Conservation (phyloP, 1,140 invertebrate genomes). For the Coenobita brevimanus region DNA sequence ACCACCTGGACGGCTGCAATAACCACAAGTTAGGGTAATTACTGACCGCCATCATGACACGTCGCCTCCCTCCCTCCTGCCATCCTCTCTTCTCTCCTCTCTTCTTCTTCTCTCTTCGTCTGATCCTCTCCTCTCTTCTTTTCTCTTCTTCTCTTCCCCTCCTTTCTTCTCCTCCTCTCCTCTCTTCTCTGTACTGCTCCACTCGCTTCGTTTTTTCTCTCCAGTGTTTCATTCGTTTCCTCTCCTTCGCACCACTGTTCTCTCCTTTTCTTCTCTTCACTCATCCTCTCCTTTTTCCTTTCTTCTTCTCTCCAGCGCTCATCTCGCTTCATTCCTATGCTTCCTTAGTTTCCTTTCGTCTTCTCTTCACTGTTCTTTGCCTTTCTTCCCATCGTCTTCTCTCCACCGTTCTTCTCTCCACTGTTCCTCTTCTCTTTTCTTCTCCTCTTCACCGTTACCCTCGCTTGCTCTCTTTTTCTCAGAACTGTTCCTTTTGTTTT, state of each 20-base stretch:
- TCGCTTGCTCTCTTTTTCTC: background rate
- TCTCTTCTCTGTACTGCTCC: background rate
- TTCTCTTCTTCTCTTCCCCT: background rate
- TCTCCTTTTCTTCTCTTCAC: background rate
- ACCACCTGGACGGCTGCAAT: too few species aligned
- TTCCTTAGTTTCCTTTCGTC: background rate
- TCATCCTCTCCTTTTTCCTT: background rate
- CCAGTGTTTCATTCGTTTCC: background rate
- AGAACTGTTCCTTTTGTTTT: background rate
- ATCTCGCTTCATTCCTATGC: background rate
- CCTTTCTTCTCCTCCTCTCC: background rate
- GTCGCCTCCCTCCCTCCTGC: too few species aligned
- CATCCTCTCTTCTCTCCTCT: background rate
- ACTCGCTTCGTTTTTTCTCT: background rate
- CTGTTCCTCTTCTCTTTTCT: too few species aligned
- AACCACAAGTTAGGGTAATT: too few species aligned
- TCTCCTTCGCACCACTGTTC: background rate
- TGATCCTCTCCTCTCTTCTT: background rate
- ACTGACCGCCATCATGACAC: too few species aligned
- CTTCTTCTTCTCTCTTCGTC: constrained; percentile 5
- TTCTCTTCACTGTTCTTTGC: background rate
- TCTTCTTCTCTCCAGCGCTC: background rate
- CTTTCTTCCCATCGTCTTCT: too few species aligned
- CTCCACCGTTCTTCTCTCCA: too few species aligned
- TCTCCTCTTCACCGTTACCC: background rate